Conservation (phyloP, 1,140 invertebrate genomes). For the Littorina saxatilis region DNA sequence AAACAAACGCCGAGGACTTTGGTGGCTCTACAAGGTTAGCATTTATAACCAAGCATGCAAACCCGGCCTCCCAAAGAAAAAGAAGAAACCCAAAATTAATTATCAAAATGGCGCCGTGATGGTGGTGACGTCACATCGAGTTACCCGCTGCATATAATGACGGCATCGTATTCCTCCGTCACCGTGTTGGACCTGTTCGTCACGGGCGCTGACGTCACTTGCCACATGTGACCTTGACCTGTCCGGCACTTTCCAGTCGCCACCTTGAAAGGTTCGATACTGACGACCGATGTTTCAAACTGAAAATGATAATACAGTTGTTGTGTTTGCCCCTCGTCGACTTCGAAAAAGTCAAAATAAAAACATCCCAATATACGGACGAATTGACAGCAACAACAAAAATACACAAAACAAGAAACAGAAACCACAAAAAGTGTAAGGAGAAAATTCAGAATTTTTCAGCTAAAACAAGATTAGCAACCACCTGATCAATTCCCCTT, state of each 20-base stretch:
- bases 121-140: too few species aligned
- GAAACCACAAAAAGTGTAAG: too few species aligned
- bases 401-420: too few species aligned
- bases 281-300: slow-evolving; percentile 40
- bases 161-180: slow-evolving; percentile 79
- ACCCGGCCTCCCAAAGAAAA: background rate
- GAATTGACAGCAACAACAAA: too few species aligned
- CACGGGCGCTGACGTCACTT: slow-evolving; percentile 49
- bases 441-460: background rate
- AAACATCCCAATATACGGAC: background rate
- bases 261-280: slow-evolving; percentile 21
- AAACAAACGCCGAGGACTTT: background rate
- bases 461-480: background rate
- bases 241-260: background rate
- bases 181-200: slow-evolving; percentile 6
- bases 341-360: background rate
- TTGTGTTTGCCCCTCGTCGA: too few species aligned
- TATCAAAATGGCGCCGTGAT: background rate
- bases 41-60: background rate
- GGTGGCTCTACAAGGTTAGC: background rate
- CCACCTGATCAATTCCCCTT: background rate
- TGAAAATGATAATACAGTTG: too few species aligned
- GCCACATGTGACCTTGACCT: slow-evolving; percentile 48
- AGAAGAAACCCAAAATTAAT: background rate
- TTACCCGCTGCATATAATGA: slow-evolving; percentile 90